Base-by-base conservation (phyloP, 2,113 vertebrate species). In the Mus spicilegus region DNA sequence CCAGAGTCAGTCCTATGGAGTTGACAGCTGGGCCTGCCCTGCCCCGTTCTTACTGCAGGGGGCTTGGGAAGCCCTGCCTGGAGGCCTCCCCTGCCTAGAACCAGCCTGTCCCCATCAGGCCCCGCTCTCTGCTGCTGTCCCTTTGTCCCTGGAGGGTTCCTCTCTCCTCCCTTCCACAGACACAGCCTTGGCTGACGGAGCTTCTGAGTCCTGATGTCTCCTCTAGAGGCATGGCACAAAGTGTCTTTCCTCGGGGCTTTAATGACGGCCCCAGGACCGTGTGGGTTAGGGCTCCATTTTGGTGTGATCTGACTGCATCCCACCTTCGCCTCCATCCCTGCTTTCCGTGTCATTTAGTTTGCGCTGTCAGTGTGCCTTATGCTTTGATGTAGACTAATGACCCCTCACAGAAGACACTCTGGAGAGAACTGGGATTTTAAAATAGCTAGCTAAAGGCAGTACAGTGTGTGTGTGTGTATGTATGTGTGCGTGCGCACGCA, bases 391-490 rank as follows among this genome's bases (percentile, higher is more conserved):
- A 94, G 93, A 90, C 75, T 89, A 95, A 93, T 93, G 84, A 87
- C 78, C 72, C 51, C 95, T 96, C 61, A 93, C 75, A 91, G 86
- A 91, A 96, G 77, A 77, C 72, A 86, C 90, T 54, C 36, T 24
- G 54, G 46, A 91, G 97, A 88, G 65, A 91, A 94, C 63, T 95
- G 84, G 5, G 98, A 86, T 70, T 98, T 96, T 97, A 91, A 98
- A 97, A 89, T 95, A 94, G 58, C 56, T 90, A 84, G 67, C 69
- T 67, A 78, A 77, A 78, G 67, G 33, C 89, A n/a, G 63, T 20
- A 17, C 73, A 36, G 19, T 22, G 67, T 33, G 67, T 69, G 67
- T 33, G 30, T 69, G 67, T 33, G 30, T 69, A 30, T 69, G 67
- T 69, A 26, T 65, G 63, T 12, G 63, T 65, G 12, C 33, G 65